phyloP scores from a whole-genome alignment of 2,113 vertebrate genomes.

The Stomatorhinus ivindoensis region DNA sequence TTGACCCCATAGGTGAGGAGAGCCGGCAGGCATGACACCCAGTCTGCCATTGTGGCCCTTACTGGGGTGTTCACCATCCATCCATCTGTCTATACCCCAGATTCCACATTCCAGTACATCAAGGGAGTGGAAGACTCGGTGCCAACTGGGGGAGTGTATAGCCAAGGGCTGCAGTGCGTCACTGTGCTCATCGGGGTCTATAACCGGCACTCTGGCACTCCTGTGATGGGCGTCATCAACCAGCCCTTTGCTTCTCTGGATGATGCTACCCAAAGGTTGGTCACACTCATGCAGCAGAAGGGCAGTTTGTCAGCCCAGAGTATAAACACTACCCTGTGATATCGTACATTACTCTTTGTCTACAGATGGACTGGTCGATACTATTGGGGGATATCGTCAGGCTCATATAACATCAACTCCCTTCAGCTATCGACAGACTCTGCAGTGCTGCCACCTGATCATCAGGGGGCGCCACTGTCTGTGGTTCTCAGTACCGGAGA shows the following conservation, averaged over 20 bases:
- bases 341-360: background rate
- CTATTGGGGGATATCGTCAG: slow-evolving; percentile 34
- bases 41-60: background rate
- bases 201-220: slow-evolving; percentile 20
- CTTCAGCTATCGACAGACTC: slow-evolving; percentile 5
- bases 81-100: slow-evolving; percentile 10
- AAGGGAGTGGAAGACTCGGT: slow-evolving; percentile 25
- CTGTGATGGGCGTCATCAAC: slow-evolving; percentile 36
- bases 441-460: background rate
- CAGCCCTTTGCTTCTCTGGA: slow-evolving; percentile 35
- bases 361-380: slow-evolving; percentile 32
- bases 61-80: background rate
- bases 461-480: slow-evolving; percentile 16
- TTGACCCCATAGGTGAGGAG: slow-evolving; percentile 35
- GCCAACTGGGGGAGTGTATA: slow-evolving; percentile 21
- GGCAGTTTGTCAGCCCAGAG: background rate
- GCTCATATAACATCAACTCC: slow-evolving; percentile 19
- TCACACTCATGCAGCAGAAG: background rate
- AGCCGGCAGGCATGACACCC: background rate
- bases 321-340: background rate
- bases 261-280: slow-evolving; percentile 26
- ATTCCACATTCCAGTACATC: slow-evolving; percentile 39
- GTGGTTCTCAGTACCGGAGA: slow-evolving; percentile 34
- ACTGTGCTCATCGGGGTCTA: slow-evolving; percentile 38
- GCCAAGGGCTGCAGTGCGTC: slow-evolving; percentile 36